Evolutionary conservation across 2,113 vertebrate species (phyloP), one percentile per base, ranked within the genome.

Genomic region (Pedionomus torquatus): DNA sequence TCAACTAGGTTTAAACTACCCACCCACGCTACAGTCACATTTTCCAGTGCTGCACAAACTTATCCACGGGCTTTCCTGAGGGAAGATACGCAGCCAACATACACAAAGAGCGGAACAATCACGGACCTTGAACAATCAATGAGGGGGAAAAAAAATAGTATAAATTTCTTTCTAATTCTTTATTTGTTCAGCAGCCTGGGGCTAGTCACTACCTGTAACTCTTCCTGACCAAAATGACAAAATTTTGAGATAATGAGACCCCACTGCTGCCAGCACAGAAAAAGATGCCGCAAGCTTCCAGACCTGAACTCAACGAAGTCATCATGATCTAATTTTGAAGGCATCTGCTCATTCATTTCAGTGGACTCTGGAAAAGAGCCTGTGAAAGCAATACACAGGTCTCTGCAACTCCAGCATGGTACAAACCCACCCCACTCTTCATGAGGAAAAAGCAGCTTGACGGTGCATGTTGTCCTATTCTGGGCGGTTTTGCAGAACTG

Each of bases 381-480:
- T 28, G 13, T 39, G 60, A 65, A 57, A 72, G 21, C 10, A 35
- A 35, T 12, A 20, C 0, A 5, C 55, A 41, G 18, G 5, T 63
- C 18, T 61, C 65, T 71, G 30, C 35, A 79, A 7, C n/a, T 37
- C 51, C 30, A 31, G 11, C 11, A 7, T 2, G 9, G 41, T 17
- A 44, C 33, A 55, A 71, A 63, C 9, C n/a, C 23, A 63, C 19
- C 7, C 11, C 8, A 13, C 12, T 9, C 33, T 2, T 28, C 3
- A 11, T 4, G 46, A 0, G 28, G 20, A 28, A 54, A 37, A 52
- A 49, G 8, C 44, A 79, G 33, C 65, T 76, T 35, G 33, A 28
- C 0, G 0, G 43, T 7, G 14, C 1, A 15, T 9, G 52, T 2
- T 84, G 57, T 30, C 26, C 10, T 26, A 1, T 16, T 60, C 55